Evolutionary conservation across 2,888 invertebrate genomes (phyloP), one percentile per base, ranked within the genome.

Genomic region (Drosophila recens): DNA sequence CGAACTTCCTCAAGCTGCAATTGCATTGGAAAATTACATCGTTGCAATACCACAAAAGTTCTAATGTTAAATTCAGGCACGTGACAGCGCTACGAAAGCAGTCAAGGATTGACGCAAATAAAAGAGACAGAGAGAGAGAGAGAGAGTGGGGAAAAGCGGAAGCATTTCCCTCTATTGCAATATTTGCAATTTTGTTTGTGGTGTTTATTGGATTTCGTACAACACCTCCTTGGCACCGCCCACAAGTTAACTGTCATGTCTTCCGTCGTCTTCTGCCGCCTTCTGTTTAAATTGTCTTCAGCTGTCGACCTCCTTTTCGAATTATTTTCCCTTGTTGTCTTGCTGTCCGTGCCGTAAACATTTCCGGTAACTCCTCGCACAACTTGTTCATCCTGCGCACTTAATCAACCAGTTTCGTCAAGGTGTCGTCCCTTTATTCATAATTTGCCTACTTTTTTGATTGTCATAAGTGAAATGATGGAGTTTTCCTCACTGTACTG

Each of bases 141-240:
- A 23, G 23, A 1, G 5, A 36, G 34, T 11, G 20, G 1, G 2
- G 13, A 13, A 5, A 11, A 23, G 38, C 8, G 38, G 38, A 2
- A 43, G 43, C 11, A 43, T 11, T 13, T 27, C 1, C 38, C 11
- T 48, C 27, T 27, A 15, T 51, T 13, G 27, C 40, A 38, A n/a
- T 20, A 57, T 61, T 43, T 65, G 65, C 56, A 73, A 62, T 73
- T 76, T 68, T 72, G 62, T 63, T 74, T 74, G 78, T 61, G 57
- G 53, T 64, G 65, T 69, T 81, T 82, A 82, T 82, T 73, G 79
- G 67, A 79, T 73, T 73, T 67, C n/a, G 53, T 11, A 40, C 27
- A 56, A 68, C 61, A 45, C 70, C 52, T 34, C 27, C 27, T 13
- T 17, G 20, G 6, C 30, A 59, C 34, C 52, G 54, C 59, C 72